Evolutionary conservation across 1,140 invertebrate species (phyloP), one percentile per base, ranked within the genome.

Genomic region (Panonychus citri): DNA sequence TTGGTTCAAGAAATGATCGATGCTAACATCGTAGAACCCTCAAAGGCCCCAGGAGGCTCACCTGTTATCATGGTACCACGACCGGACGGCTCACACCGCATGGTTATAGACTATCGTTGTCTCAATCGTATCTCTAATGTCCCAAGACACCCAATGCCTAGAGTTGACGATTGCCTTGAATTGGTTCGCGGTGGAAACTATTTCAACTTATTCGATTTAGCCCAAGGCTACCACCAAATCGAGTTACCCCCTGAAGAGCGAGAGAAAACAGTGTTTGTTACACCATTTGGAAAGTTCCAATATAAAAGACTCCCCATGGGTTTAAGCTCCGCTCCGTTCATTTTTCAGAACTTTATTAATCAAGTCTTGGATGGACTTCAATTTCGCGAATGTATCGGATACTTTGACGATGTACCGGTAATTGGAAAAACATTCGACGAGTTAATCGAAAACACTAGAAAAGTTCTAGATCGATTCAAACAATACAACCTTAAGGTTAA

Each of bases 291-390:
- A 30, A 63, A 63, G 17, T 73, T 65, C 53, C n/a, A 54, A 51
- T 67, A 70, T 60, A 69, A 69, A 55, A 57, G 68, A 48, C 53
- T 74, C 8, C 66, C 64, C 4, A 76, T 73, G 65, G 73, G 71
- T 10, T 66, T 76, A 8, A 66, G 68, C 57, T 66, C 66, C 25
- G 70, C 73, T 0, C 70, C 73, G 19, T 60, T 65, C 13, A 68
- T 73, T 57, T 77, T 76, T 58, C 71, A 77, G 61, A 37, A 66
- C 56, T 63, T 69, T 19, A 72, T 76, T 19, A 68, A 72, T 37
- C 57, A 66, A 57, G 59, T 70, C 5, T 52, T 75, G 13, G 26
- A 53, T 40, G 59, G 55, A 3, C 17, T 17, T 13, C 51, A 19
- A 17, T 19, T 28, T 1, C 25, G 28, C 15, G 10, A n/a, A 19